These are phyloP conservation scores for Holotrichia oblita DNA, from an alignment of 1,140 invertebrate species.

Conservation along the genomic window DNA sequence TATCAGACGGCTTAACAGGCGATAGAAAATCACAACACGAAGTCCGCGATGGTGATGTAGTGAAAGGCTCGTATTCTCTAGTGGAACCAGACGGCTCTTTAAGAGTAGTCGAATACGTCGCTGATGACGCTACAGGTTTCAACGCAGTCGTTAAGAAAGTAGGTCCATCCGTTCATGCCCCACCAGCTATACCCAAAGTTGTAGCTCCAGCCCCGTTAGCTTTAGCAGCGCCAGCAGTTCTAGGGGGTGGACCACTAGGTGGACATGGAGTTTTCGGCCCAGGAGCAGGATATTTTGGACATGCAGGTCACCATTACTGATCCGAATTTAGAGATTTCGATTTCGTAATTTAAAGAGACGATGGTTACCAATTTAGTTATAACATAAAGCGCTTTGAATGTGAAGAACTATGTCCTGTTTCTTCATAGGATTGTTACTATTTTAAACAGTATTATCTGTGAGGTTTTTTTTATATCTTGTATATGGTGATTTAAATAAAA, in stretches of 20 bases:
- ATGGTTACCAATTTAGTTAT: not conserved
- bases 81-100: slow-evolving; percentile 42
- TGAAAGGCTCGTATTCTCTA: slow-evolving; percentile 42
- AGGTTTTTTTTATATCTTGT: not conserved
- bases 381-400: not conserved
- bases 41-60: slow-evolving; percentile 41
- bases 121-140: slow-evolving; percentile 44
- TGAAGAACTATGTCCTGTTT: not conserved
- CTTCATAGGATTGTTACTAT: not conserved
- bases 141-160: slow-evolving; percentile 44
- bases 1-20: slow-evolving; percentile 42
- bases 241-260: not conserved
- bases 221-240: not conserved
- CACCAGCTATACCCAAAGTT: not conserved
- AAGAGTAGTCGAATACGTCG: slow-evolving; percentile 42
- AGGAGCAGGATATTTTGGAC: not conserved
- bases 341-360: not conserved
- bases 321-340: not conserved
- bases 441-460: slow-evolving; percentile 7
- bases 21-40: slow-evolving; percentile 43
- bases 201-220: too few relatives aligned
- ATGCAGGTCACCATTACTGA: slow-evolving; percentile 10
- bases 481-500: not conserved
- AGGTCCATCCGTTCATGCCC: slow-evolving; percentile 39
- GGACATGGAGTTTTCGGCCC: not conserved